These are phyloP conservation scores for Leptinotarsa rubiginosa DNA, from an alignment of 2,888 invertebrate genomes.

Conservation along the genomic window DNA sequence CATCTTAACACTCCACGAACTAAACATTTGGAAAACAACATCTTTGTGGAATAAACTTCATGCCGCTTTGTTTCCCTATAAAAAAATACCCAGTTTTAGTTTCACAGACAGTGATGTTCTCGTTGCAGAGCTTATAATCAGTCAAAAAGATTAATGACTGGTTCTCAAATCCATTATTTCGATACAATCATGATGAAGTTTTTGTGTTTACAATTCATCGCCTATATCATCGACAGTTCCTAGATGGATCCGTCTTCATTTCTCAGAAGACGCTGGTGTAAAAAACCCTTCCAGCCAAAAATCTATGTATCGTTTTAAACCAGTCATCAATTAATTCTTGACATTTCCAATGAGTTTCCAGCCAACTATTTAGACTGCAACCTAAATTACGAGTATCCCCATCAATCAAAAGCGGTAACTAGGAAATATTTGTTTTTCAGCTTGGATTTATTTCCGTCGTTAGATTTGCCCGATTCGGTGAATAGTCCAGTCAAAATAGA, in stretches of 20 bases:
- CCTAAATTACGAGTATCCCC: conserved; percentile 40
- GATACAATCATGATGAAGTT: not conserved
- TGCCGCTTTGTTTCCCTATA: too few species aligned
- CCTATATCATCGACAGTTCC: not conserved
- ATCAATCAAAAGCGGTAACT: conserved; percentile 38
- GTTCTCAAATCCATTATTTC: too few species aligned
- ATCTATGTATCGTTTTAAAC: conserved; percentile 33
- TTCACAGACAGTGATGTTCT: too few species aligned
- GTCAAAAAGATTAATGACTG: too few species aligned
- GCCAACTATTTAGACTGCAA: conserved; percentile 41
- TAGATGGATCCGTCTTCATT: not conserved
- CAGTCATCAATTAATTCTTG: conserved; percentile 43
- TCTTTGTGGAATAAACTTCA: too few species aligned
- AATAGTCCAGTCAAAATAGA: not conserved
- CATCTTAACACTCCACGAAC: too few species aligned
- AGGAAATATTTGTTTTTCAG: conserved; percentile 26
- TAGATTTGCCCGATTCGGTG: not conserved
- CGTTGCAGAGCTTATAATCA: too few species aligned
- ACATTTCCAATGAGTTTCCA: conserved; percentile 37
- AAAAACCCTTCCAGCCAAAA: not conserved
- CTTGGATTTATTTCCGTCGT: not conserved
- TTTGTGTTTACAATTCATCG: not conserved
- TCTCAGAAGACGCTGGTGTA: not conserved
- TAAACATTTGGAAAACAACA: too few species aligned
- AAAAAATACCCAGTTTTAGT: too few species aligned